phyloP scores from a whole-genome alignment of 1,140 invertebrate species.

The Orchestia grillus region DNA sequence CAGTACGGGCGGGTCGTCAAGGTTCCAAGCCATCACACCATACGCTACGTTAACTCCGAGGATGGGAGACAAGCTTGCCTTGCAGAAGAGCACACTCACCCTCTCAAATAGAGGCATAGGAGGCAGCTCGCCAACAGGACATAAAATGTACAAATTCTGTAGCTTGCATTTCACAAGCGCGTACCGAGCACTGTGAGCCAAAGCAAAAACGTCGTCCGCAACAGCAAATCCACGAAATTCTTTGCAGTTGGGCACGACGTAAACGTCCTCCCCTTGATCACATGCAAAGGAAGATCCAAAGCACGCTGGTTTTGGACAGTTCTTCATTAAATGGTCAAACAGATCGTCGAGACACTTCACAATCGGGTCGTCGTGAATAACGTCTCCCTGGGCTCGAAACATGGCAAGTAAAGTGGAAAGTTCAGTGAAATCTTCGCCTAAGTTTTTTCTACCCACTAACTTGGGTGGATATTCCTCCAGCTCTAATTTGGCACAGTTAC shows the following conservation, averaged over 20 bases:
- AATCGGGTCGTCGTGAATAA: background rate
- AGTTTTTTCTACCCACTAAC: background rate
- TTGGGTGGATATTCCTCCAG: background rate
- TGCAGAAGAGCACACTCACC: background rate
- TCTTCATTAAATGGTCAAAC: background rate
- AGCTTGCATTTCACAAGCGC: slow-evolving; percentile 20
- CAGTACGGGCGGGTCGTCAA: background rate
- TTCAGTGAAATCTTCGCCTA: background rate
- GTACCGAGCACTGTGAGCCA: background rate
- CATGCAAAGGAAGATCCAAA: background rate
- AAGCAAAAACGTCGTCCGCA: slow-evolving; percentile 11
- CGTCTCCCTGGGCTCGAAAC: background rate
- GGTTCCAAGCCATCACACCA: background rate
- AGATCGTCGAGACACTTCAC: background rate
- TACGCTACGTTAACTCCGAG: background rate
- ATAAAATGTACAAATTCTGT: background rate
- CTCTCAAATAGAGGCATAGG: background rate
- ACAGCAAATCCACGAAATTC: slow-evolving; percentile 45
- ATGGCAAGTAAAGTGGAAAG: background rate
- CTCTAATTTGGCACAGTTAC: background rate
- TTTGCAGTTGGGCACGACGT: slow-evolving; percentile 3
- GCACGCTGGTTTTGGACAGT: background rate
- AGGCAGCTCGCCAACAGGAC: background rate
- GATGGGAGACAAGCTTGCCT: background rate
- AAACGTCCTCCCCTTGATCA: background rate